Base-by-base conservation (phyloP, 2,113 vertebrate species). In the Amblyornis subalaris region DNA sequence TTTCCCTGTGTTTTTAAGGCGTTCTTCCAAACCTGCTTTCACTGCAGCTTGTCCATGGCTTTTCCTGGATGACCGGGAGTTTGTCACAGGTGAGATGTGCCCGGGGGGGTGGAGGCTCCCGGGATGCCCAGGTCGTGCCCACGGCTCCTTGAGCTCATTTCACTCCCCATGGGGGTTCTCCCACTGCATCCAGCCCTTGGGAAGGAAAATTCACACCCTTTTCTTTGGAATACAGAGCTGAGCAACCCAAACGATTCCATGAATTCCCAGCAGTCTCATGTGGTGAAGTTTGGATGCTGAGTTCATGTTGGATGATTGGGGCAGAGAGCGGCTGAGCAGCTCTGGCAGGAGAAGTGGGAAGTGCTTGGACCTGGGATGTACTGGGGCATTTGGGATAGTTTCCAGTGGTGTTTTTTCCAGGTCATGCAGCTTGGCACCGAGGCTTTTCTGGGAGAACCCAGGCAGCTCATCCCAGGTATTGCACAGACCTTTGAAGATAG, bases 401-500 rank as follows among this genome's bases (percentile, higher is more conserved):
- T 64, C 7, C 38, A 42, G 35, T 9, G 25, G 5, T n/a, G 8
- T 28, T 35, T 57, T 36, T 65, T 48, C n/a, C 6, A 2, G 36
- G 18, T 23, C 44, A 4, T 6, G 0, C 16, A 23, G 35, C n/a
- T 74, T 38, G 61, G 73, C 80, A 65, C 25, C 0, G 3, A 45
- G 23, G 25, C 4, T 10, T 45, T 67, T 74, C 18, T 58, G 26
- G 26, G 72, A 76, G 22, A 67, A 5, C 9, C 51, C 26, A 47
- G 72, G 88, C 69, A 36, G 47, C 65, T 89, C 80, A 29, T 60
- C 78, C 38, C 55, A 60, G 60, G 1, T 10, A 26, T 28, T 33
- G 74, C 51, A 8, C 48, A 78, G 61, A 33, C 26, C 77, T 94
- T 38, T 64, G 76, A 74, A 74, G 92, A 92, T 91, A 44, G 61